Evolutionary conservation across 2,113 vertebrate species (phyloP), one percentile per base, ranked within the genome.

Genomic region (Lynx canadensis): DNA sequence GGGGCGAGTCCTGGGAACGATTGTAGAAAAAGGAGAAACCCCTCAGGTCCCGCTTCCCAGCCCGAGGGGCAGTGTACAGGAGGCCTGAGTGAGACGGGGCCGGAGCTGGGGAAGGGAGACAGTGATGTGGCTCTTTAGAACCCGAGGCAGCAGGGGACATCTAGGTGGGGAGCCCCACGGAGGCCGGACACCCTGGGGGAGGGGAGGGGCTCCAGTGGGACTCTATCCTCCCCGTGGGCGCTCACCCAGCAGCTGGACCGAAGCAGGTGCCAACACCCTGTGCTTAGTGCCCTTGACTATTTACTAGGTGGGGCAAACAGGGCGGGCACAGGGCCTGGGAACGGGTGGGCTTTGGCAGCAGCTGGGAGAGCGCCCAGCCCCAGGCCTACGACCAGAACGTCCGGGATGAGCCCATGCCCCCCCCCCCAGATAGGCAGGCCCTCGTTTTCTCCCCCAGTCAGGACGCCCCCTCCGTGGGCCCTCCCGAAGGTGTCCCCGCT

Each of bases 71-170:
- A 38, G 29, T 78, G 25, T n/a, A 78, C 63, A 38, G 15, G 38
- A n/a, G 4, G 2, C 66, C 25, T 29, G 33, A 96, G 86, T 68
- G 41, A 74, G 45, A 69, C 18, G 36, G 41, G 71, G 14, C 1
- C 21, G 25, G 55, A n/a, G 13, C 15, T 48, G 14, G 65, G 36
- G 25, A 36, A 31, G 57, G 63, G 60, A 41, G 33, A 31, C 23
- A 36, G 36, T 12, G 45, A 1, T 50, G 27, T 0, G 7, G 48
- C 38, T 86, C 88, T 65, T 57, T 16, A 48, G 71, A 81, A 60
- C 55, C 31, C 0, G 5, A 85, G 55, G 14, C 18, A 2, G 12
- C 8, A 2, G 1, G 6, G 13, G 65, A 48, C 55, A 11, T n/a
- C 63, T 31, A 16, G 7, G 29, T 5, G 31, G 60, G 11, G 48